Evolutionary conservation across 2,113 vertebrate species (phyloP).

Genomic region (Hippocampus zosterae): DNA sequence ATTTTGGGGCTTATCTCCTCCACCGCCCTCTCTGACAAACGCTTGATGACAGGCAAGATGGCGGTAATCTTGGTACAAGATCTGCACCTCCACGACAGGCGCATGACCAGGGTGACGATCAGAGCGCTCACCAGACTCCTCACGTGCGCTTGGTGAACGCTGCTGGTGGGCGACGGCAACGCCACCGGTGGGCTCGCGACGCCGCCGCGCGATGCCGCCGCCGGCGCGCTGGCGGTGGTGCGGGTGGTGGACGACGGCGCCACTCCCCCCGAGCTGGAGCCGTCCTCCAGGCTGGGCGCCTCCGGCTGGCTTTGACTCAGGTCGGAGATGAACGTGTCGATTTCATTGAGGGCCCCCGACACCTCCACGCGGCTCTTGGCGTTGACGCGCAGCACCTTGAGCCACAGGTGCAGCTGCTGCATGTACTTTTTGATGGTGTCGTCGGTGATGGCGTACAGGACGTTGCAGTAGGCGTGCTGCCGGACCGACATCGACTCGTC

Average conservation of each 20-base stretch:
- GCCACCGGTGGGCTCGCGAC: neutral
- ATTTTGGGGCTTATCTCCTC: neutral
- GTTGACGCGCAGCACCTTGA: conserved; percentile 7
- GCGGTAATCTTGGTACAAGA: conserved; percentile 4
- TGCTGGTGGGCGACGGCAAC: neutral
- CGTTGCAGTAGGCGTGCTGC: neutral
- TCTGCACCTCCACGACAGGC: neutral
- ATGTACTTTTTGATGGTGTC: conserved; percentile 11
- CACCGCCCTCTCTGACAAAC: conserved; percentile 3
- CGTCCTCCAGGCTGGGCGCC: neutral
- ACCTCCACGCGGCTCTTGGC: conserved; percentile 3
- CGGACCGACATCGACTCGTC: neutral
- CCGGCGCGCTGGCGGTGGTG: neutral
- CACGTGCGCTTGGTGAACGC: neutral
- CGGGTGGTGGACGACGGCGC: neutral
- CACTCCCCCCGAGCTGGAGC: neutral
- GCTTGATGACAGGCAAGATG: conserved; percentile 6
- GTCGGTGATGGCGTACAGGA: conserved; percentile 3
- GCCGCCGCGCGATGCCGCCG: neutral
- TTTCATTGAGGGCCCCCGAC: conserved; percentile 1
- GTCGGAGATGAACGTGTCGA: neutral
- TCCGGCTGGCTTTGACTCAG: neutral
- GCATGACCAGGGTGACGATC: conserved; percentile 1
- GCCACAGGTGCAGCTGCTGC: conserved; percentile 3
- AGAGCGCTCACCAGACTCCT: conserved; percentile 2